Evolutionary conservation across 2,888 invertebrate genomes (phyloP), one percentile per base, ranked within the genome.

Genomic region (Clistopyga incitator): DNA sequence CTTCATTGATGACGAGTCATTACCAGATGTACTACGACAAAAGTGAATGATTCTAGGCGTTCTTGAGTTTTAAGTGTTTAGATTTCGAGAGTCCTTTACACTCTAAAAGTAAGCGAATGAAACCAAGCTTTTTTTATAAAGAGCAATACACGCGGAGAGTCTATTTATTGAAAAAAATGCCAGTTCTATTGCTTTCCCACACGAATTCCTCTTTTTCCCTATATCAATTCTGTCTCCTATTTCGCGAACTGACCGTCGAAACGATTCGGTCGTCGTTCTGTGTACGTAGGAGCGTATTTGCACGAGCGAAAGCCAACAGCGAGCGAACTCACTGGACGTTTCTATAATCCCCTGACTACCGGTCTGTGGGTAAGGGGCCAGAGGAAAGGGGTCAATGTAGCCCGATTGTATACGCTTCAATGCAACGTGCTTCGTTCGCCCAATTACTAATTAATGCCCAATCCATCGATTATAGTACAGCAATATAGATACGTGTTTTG

Each of bases 391-490:
- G 50, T 34, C 8, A 45, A 42, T 54, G 34, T n/a, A 15, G 61
- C 15, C 34, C 34, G 15, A 59, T 59, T 75, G 75, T 75, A 52
- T 67, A 59, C 61, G 79, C 76, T 67, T 71, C 75, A 29, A 59
- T 83, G 79, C 71, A 79, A 45, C 76, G 76, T 71, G 56, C 67
- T 65, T 74, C 72, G 79, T 50, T 20, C 45, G 67, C 76, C 82
- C 64, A 79, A 79, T 79, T 76, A 79, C 76, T 72, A 83, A 83
- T 83, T 83, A 72, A 83, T 83, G 79, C 38, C 71, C 71, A 71
- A 72, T 72, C 76, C 59, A 71, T 83, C 79, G 76, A 76, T 79
- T 72, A 76, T 70, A 71, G 70, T 68, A 50, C 38, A 67, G n/a
- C 4, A 45, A 72, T 42, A 42, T 29, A 25, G n/a, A 18, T 47